Percentiles rank a stretch among this genome's conserved stretches.
These are phyloP conservation scores for Antheraea assamensis DNA, from an alignment of 2,888 invertebrate genomes.

Conservation along the genomic window DNA sequence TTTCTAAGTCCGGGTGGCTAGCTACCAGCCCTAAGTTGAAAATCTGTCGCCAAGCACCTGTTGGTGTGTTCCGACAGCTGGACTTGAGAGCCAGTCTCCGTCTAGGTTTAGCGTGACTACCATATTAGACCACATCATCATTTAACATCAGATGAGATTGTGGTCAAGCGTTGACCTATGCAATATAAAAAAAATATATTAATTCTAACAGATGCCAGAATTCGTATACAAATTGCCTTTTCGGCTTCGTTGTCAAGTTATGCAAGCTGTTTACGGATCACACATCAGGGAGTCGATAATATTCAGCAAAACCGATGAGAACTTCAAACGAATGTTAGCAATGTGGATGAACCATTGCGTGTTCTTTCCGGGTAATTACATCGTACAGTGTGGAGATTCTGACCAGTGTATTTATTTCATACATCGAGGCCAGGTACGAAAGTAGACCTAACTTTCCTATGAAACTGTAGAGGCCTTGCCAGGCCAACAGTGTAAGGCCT, in stretches of 20 bases:
- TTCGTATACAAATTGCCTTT: slow-evolving; percentile 67
- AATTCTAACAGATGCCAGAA: slow-evolving; percentile 75
- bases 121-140: too few species aligned
- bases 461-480: too few species aligned
- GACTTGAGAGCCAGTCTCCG: too few species aligned
- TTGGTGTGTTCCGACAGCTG: too few species aligned
- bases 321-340: slow-evolving; percentile 75
- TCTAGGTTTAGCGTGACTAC: too few species aligned
- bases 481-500: too few species aligned
- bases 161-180: too few species aligned
- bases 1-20: too few species aligned
- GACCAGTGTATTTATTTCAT: slow-evolving; percentile 82
- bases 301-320: slow-evolving; percentile 73
- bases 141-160: too few species aligned
- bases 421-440: slow-evolving; percentile 75
- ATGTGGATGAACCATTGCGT: slow-evolving; percentile 77
- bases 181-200: too few species aligned
- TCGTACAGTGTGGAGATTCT: slow-evolving; percentile 79
- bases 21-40: too few species aligned
- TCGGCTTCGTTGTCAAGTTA: slow-evolving; percentile 71
- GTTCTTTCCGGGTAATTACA: slow-evolving; percentile 81
- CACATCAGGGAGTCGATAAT: slow-evolving; percentile 76
- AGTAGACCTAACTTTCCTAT: not conserved
- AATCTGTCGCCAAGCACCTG: too few species aligned
- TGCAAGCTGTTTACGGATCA: slow-evolving; percentile 76